Evolutionary conservation across 2,888 invertebrate species (phyloP).

Genomic region (Eristalis pertinax): DNA sequence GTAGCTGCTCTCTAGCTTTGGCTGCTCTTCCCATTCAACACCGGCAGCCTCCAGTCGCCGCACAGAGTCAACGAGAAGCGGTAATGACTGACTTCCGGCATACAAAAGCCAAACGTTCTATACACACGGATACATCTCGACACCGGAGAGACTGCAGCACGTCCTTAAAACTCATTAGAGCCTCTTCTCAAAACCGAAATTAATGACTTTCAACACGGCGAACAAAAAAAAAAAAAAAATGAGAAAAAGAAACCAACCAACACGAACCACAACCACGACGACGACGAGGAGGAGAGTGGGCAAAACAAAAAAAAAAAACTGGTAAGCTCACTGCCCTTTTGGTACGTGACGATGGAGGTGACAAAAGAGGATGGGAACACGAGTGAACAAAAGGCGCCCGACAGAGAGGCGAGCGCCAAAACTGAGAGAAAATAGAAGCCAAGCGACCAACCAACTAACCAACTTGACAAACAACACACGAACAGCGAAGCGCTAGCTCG

Average conservation of each 20-base stretch:
- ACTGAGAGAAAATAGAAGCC: not conserved
- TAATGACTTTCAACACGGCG: constrained; percentile 70
- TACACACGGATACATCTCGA: constrained; percentile 41
- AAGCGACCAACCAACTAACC: constrained; percentile 24
- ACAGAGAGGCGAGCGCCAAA: constrained; percentile 23
- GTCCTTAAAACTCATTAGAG: constrained; percentile 73
- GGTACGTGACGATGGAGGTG: constrained; percentile 64
- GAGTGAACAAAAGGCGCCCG: constrained; percentile 1
- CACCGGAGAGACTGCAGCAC: constrained; percentile 60
- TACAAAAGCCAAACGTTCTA: constrained; percentile 53
- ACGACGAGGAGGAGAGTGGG: not conserved
- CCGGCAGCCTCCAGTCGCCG: not conserved
- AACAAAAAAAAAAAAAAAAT: constrained; percentile 5
- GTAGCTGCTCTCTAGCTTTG: constrained; percentile 52
- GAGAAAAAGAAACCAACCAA: too few species aligned
- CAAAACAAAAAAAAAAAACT: too few species aligned
- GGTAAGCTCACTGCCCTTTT: constrained; percentile 66
- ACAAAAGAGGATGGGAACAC: constrained; percentile 46
- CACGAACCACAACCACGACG: not conserved
- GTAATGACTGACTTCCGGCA: constrained; percentile 72
- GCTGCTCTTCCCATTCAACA: not conserved
- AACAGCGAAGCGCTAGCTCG: constrained; percentile 34
- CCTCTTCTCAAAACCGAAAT: constrained; percentile 72
- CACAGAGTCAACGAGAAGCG: constrained; percentile 45
- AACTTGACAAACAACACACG: constrained; percentile 72